A percentile compares a stretch with the other conserved stretches of the same genome.
Conservation (phyloP, 1,140 invertebrate species). For the Spodoptera frugiperda region DNA sequence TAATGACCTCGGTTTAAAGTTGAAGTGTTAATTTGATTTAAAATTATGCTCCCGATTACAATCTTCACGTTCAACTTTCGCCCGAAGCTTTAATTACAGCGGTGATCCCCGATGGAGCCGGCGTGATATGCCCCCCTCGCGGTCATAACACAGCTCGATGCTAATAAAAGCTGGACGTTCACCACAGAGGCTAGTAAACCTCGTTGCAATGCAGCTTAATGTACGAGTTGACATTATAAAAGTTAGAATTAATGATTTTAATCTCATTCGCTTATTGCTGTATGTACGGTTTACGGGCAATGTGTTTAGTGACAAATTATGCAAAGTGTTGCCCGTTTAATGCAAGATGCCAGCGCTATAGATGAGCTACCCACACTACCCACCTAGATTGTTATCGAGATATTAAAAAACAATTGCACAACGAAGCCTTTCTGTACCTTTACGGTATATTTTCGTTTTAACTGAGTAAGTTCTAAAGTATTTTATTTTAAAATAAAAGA, state of each 20-base stretch:
- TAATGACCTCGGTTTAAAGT: slow-evolving; percentile 85
- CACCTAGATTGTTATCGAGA: slow-evolving; percentile 36
- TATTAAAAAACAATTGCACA: slow-evolving; percentile 36
- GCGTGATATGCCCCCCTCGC: slow-evolving; percentile 62
- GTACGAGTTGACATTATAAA: slow-evolving; percentile 60
- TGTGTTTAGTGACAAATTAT: slow-evolving; percentile 63
- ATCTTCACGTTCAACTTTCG: slow-evolving; percentile 82
- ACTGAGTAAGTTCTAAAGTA: slow-evolving; percentile 15
- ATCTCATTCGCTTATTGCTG: slow-evolving; percentile 55
- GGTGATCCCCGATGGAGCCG: slow-evolving; percentile 72
- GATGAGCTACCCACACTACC: background rate
- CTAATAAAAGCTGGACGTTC: slow-evolving; percentile 56
- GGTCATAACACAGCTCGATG: slow-evolving; percentile 53
- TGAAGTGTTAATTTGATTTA: slow-evolving; percentile 86
- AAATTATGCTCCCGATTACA: slow-evolving; percentile 82
- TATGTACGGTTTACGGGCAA: slow-evolving; percentile 46
- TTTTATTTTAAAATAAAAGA: slow-evolving; percentile 28
- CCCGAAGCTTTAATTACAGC: slow-evolving; percentile 80
- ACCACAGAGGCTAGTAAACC: slow-evolving; percentile 57
- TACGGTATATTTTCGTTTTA: slow-evolving; percentile 7
- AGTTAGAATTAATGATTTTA: slow-evolving; percentile 61
- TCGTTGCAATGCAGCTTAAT: slow-evolving; percentile 63
- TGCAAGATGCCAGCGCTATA: slow-evolving; percentile 13
- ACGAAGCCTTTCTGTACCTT: slow-evolving; percentile 22
- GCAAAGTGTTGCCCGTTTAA: slow-evolving; percentile 52